phyloP scores from a whole-genome alignment of 1,140 invertebrate species.

The Drosophila neocordata region DNA sequence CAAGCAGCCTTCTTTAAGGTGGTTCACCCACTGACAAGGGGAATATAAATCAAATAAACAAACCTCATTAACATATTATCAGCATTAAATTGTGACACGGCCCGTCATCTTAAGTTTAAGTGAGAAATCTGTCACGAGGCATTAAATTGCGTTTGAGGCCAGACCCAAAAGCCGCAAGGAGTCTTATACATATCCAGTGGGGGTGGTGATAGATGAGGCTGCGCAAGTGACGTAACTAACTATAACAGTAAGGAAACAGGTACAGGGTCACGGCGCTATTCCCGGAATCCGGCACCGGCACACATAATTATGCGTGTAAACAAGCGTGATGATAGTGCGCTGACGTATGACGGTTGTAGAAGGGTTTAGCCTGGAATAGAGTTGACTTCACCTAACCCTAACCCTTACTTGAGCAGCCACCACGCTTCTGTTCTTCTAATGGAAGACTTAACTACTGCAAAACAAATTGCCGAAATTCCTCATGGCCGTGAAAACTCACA shows the following conservation, averaged over 20 bases:
- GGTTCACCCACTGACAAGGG: slow-evolving; percentile 44
- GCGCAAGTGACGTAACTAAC: neutral
- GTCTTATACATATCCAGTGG: slow-evolving; percentile 18
- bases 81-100: slow-evolving; percentile 67
- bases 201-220: neutral
- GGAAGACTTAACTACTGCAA: slow-evolving; percentile 55
- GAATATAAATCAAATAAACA: slow-evolving; percentile 77
- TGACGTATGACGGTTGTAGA: slow-evolving; percentile 67
- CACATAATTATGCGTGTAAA: slow-evolving; percentile 80
- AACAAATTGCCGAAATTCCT: slow-evolving; percentile 72
- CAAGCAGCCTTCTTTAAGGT: neutral
- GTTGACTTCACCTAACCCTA: slow-evolving; percentile 1
- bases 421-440: slow-evolving; percentile 23
- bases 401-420: slow-evolving; percentile 13
- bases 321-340: slow-evolving; percentile 77
- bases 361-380: slow-evolving; percentile 17
- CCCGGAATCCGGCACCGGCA: slow-evolving; percentile 54
- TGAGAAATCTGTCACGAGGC: slow-evolving; percentile 78
- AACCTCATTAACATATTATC: slow-evolving; percentile 81
- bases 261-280: slow-evolving; percentile 30
- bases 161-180: slow-evolving; percentile 59
- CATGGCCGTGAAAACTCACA: neutral
- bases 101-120: slow-evolving; percentile 67
- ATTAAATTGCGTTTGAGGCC: slow-evolving; percentile 66
- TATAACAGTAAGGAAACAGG: neutral